Base-by-base conservation (phyloP, 2,797 vertebrate genomes). In the Chromis chromis region DNA sequence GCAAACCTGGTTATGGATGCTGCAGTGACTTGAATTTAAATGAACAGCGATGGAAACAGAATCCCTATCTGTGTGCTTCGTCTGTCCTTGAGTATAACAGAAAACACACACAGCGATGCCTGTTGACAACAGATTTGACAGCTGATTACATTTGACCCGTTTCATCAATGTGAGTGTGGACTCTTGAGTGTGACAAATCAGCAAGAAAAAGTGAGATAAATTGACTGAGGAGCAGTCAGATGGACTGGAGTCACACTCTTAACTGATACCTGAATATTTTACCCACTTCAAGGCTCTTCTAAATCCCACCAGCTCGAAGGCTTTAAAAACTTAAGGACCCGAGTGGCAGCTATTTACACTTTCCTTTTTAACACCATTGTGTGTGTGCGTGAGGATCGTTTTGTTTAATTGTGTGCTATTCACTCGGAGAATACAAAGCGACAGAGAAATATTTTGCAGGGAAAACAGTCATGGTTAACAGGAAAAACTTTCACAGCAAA, bases 21-120 rank as follows among this genome's bases (percentile, higher is more conserved):
- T 58, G 3, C n/a, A 57, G 57, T 65, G 72, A 65, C 52, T 19
- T 60, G 61, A 74, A 73, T 68, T 48, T 42, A 48, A 81, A 83
- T 39, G 4, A n/a, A 42, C 7, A 53, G 14, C 58, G 16, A 3
- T 25, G 25, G 49, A 22, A 56, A 21, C 55, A 46, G 16, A 59
- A 44, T 19, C 42, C 4, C 8, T 21, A 42, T 65, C 44, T 40
- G 19, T 24, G 17, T 21, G 22, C 28, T n/a, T 46, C 17, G 14
- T 52, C 33, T 33, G 27, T 46, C 44, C 22, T 72, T 21, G 39
- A 46, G 22, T 70, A 39, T 22, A 17, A 24, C 46, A 50, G 25
- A 31, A 44, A 65, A 46, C 52, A 42, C 0, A 19, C n/a, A 49
- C 39, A 11, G n/a, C 19, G 12, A 19, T 16, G 27, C 22, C 36